phyloP scores from a whole-genome alignment of 2,113 vertebrate genomes.

The Saccopteryx bilineata region DNA sequence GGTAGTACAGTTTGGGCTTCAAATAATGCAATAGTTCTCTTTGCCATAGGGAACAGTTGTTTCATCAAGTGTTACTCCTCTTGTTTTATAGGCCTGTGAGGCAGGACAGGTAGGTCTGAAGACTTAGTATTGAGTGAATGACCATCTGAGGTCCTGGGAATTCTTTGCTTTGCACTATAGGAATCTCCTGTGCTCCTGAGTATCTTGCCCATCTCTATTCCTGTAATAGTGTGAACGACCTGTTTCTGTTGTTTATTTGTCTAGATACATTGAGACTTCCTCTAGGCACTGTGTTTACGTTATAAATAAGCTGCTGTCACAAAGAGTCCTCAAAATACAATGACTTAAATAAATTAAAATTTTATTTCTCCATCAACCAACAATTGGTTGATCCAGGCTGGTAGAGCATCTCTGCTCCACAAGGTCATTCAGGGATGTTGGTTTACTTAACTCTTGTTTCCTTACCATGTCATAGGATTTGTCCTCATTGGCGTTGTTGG shows the following conservation, averaged over 20 bases:
- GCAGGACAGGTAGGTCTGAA: not conserved
- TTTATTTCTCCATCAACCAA: not conserved
- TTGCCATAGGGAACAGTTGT: not conserved
- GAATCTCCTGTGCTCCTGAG: not conserved
- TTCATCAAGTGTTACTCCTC: not conserved
- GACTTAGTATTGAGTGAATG: not conserved
- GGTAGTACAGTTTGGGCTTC: not conserved
- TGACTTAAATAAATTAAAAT: not conserved
- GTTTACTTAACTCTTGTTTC: not conserved
- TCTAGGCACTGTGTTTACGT: not conserved
- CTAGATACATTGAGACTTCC: not conserved
- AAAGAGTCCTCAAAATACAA: not conserved
- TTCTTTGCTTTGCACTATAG: not conserved
- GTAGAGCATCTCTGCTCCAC: not conserved
- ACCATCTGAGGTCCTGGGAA: not conserved
- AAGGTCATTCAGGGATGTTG: not conserved
- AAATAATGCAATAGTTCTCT: not conserved
- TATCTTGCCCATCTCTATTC: not conserved
- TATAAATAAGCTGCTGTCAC: not conserved
- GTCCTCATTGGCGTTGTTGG: not conserved
- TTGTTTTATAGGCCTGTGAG: not conserved
- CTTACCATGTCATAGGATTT: not conserved
- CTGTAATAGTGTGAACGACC: not conserved
- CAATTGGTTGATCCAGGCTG: not conserved
- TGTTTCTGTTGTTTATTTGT: constrained; percentile 12